Evolutionary conservation across 2,888 invertebrate species (phyloP).

Genomic region (Lymantria dispar): DNA sequence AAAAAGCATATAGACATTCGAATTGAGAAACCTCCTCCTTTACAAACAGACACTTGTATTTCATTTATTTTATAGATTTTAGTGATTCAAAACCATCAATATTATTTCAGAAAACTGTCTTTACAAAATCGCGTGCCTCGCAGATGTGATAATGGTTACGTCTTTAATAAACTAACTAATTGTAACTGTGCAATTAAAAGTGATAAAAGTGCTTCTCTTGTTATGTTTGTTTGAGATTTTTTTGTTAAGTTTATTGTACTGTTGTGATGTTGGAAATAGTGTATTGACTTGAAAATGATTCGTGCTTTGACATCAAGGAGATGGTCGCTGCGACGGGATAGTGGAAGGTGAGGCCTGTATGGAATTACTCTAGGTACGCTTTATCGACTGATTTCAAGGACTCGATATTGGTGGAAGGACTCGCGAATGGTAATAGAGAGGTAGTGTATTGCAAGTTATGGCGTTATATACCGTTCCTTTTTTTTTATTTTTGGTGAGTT

Average conservation of each 20-base stretch:
- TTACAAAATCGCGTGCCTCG: conserved; percentile 20
- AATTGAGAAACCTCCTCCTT: no score
- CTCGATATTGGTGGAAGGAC: no score
- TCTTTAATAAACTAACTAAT: not conserved
- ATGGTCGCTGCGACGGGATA: conserved; percentile 76
- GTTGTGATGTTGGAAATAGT: conserved; percentile 25
- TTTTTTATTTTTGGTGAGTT: no score
- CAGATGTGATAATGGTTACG: conserved; percentile 21
- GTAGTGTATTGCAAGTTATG: no score
- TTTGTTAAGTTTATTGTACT: conserved; percentile 9
- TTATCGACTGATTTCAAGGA: no score
- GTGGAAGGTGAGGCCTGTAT: conserved; percentile 64
- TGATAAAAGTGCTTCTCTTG: conserved; percentile 29
- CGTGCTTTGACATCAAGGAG: conserved; percentile 71
- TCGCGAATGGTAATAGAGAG: no score
- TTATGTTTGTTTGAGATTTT: conserved; percentile 11
- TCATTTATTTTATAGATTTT: no score
- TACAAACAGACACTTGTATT: no score
- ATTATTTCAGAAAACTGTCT: not conserved
- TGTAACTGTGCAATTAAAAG: conserved; percentile 19
- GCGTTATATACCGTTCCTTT: no score
- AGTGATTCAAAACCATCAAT: not conserved
- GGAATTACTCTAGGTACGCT: not conserved
- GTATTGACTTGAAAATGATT: conserved; percentile 56
- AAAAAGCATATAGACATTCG: no score